phyloP scores from a whole-genome alignment of 2,797 vertebrate species.

The Odontamblyopus lacepedii region DNA sequence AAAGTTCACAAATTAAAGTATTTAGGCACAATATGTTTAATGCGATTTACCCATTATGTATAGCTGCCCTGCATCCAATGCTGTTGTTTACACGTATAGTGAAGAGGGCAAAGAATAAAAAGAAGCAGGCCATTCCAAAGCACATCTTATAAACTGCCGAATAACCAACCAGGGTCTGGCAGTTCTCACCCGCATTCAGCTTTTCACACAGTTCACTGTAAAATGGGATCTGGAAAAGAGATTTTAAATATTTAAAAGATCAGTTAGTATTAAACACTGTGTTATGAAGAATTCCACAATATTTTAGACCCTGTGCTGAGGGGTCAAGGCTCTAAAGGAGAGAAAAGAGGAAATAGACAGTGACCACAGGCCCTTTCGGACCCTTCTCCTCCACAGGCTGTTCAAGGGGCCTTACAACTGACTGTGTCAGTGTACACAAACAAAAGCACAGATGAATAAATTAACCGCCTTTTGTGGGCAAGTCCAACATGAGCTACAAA shows the following conservation, averaged over 20 bases:
- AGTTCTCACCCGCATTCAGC: slow-evolving; percentile 87
- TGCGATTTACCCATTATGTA: slow-evolving; percentile 92
- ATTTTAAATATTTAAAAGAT: slow-evolving; percentile 33
- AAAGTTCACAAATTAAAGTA: not conserved
- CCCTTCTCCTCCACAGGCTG: slow-evolving; percentile 56
- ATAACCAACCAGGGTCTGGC: slow-evolving; percentile 90
- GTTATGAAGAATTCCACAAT: slow-evolving; percentile 23
- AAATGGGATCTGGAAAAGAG: slow-evolving; percentile 84
- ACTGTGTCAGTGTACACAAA: slow-evolving; percentile 67
- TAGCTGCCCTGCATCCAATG: slow-evolving; percentile 86
- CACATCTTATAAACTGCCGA: slow-evolving; percentile 96
- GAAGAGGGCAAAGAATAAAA: slow-evolving; percentile 87
- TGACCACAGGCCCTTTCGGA: slow-evolving; percentile 60
- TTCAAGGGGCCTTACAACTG: slow-evolving; percentile 66
- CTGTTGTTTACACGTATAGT: slow-evolving; percentile 88
- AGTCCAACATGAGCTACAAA: slow-evolving; percentile 25
- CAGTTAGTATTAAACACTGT: slow-evolving; percentile 35
- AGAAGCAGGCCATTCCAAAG: slow-evolving; percentile 98
- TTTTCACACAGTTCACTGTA: slow-evolving; percentile 84
- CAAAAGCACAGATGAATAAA: slow-evolving; percentile 75
- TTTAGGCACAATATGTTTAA: not conserved
- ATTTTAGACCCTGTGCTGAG: slow-evolving; percentile 52
- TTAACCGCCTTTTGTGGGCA: slow-evolving; percentile 58
- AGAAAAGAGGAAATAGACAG: slow-evolving; percentile 66
- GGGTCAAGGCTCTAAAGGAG: slow-evolving; percentile 60